These are phyloP conservation scores for Graptemys geographica DNA, from an alignment of 2,797 vertebrate species.

Conservation along the genomic window DNA sequence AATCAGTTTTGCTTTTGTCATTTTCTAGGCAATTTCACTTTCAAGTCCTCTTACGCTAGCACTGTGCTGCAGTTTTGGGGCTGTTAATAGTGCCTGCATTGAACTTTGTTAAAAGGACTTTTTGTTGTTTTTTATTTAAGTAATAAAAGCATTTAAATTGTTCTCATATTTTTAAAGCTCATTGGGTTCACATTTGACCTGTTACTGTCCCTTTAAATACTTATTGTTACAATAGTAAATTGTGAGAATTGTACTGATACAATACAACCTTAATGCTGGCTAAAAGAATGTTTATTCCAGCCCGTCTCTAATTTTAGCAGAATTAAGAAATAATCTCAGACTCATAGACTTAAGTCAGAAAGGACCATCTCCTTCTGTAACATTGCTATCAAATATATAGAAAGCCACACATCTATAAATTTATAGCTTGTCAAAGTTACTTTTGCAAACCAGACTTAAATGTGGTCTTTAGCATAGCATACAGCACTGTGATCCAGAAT, in stretches of 20 bases:
- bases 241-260: neutral
- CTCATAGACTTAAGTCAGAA: too few relatives aligned
- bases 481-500: conserved; percentile 14
- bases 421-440: neutral
- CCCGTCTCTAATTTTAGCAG: neutral
- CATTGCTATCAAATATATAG: neutral
- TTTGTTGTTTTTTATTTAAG: neutral
- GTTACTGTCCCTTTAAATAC: neutral
- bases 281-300: neutral
- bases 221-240: neutral
- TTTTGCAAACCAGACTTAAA: neutral
- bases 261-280: neutral
- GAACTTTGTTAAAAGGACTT: neutral
- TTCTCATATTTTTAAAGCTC: neutral
- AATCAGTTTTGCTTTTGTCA: neutral
- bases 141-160: neutral
- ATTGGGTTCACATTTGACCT: neutral
- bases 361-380: neutral
- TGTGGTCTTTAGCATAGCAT: neutral
- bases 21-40: neutral
- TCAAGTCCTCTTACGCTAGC: neutral
- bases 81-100: neutral
- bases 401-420: neutral
- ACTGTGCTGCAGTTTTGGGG: neutral
- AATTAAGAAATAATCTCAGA: neutral